These are phyloP conservation scores for Argyresthia albistria DNA, from an alignment of 2,888 invertebrate genomes.

Conservation along the genomic window DNA sequence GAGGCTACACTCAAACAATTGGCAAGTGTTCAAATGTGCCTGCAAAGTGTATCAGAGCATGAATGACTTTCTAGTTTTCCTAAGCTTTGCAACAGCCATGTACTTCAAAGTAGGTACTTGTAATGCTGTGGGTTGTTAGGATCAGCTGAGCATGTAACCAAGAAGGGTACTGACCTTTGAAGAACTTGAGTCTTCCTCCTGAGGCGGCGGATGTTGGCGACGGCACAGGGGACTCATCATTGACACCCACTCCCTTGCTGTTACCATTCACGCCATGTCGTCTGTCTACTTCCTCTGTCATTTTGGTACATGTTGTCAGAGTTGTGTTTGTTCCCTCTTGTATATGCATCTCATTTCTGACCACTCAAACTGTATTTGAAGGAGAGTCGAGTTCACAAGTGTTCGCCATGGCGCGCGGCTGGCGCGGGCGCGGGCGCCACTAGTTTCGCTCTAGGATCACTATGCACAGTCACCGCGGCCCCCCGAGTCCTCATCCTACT, in stretches of 20 bases:
- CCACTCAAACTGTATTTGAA: constrained; percentile 65
- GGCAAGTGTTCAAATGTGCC: constrained; percentile 47
- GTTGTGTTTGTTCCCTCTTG: constrained; percentile 75
- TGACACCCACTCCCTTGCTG: constrained; percentile 71
- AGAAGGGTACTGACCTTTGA: constrained; percentile 75
- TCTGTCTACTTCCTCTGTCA: constrained; percentile 78
- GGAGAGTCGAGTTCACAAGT: constrained; percentile 56
- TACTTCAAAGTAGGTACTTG: neutral
- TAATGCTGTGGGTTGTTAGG: neutral
- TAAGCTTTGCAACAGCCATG: neutral
- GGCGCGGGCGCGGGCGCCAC: constrained; percentile 39
- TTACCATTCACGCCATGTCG: constrained; percentile 81
- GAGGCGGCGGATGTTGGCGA: constrained; percentile 57
- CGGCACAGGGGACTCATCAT: constrained; percentile 60
- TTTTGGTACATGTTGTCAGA: constrained; percentile 80
- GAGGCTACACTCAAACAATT: constrained; percentile 55
- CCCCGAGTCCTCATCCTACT: constrained; percentile 65
- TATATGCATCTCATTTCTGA: constrained; percentile 78
- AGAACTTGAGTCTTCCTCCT: constrained; percentile 85
- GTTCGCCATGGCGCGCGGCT: constrained; percentile 59
- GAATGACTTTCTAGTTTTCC: constrained; percentile 62
- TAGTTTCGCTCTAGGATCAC: constrained; percentile 41
- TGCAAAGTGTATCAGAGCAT: constrained; percentile 65
- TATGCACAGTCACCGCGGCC: constrained; percentile 51
- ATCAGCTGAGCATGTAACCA: neutral